Base-by-base conservation (phyloP, 2,113 vertebrate genomes). In the Tachysurus vachellii region DNA sequence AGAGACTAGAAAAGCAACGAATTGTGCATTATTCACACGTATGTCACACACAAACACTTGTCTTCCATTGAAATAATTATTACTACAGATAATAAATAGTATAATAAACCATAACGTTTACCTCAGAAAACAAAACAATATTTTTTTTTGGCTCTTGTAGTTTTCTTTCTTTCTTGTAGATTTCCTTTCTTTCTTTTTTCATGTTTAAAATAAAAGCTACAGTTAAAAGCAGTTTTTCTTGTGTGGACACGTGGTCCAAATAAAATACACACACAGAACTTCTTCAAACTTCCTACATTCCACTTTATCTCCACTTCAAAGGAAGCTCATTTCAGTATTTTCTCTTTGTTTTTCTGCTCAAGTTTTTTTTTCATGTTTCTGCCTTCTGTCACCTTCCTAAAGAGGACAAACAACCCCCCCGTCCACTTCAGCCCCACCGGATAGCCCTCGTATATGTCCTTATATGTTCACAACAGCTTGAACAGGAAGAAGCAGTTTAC, bases 401-500 rank as follows among this genome's bases (percentile, higher is more conserved):
- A 82, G 6, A 88, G 87, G 83, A 92, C 88, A 94, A 94, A 94
- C 92, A 92, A 89, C 89, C 92, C 89, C 50, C 88, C 89, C 82
- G 86, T 56, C 68, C 57, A 54, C 31, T 42, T 81, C 31, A 81
- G 31, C 88, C 79, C 64, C 42, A 59, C 88, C 86, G 89, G 90
- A 90, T 19, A 70, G 82, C 83, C 86, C 14, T 10, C 56, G 66
- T 12, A 56, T 90, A 90, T 94, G 91, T 83, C 95, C 94, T 91
- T 95, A 95, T 95, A 95, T 93, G 95, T 94, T 90, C 93, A 93
- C 31, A 87, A 44, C n/a, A 64, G 88, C 85, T 79, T 59, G 68
- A 64, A 57, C 93, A 95, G 94, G 93, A 94, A 94, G 88, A 87
- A 86, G 88, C 89, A 19, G 88, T 91, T 94, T 86, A 87, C 87